phyloP scores from a whole-genome alignment of 2,797 vertebrate species.

The Melanotaenia maccullochi region DNA sequence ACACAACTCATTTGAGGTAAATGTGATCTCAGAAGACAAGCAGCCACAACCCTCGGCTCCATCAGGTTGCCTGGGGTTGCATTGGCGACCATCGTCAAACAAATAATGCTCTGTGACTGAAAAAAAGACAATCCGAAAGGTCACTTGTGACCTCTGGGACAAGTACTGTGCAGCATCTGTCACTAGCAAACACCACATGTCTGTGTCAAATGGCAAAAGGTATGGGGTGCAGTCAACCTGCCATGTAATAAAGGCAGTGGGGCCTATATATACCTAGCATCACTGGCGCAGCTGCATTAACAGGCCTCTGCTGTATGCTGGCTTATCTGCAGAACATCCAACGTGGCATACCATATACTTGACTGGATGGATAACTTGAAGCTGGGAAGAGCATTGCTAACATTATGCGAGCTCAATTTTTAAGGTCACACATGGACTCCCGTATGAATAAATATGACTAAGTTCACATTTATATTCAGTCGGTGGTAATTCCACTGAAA shows the following conservation, averaged over 20 bases:
- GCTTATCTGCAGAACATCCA: constrained; percentile 39
- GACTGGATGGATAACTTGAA: constrained; percentile 27
- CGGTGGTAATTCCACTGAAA: constrained; percentile 10
- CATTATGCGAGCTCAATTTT: constrained; percentile 4
- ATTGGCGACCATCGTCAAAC: constrained; percentile 79
- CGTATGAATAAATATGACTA: constrained; percentile 11
- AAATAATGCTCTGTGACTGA: constrained; percentile 81
- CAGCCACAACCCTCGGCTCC: constrained; percentile 69
- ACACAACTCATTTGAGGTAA: constrained; percentile 64
- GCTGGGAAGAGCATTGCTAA: constrained; percentile 8
- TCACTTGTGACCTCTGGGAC: constrained; percentile 79
- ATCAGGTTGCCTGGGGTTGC: constrained; percentile 77
- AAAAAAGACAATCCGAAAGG: constrained; percentile 79
- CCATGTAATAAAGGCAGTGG: constrained; percentile 51
- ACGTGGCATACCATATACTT: constrained; percentile 14
- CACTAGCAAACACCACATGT: constrained; percentile 69
- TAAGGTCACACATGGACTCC: not conserved
- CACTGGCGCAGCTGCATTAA: constrained; percentile 45
- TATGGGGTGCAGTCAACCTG: constrained; percentile 46
- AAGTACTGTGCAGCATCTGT: constrained; percentile 78
- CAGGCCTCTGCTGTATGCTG: constrained; percentile 18
- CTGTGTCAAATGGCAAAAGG: constrained; percentile 79
- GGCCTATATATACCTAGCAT: constrained; percentile 32
- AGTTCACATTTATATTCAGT: constrained; percentile 15
- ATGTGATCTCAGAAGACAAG: constrained; percentile 81